phyloP scores from a whole-genome alignment of 1,140 invertebrate genomes.

The Scylla paramamosain region DNA sequence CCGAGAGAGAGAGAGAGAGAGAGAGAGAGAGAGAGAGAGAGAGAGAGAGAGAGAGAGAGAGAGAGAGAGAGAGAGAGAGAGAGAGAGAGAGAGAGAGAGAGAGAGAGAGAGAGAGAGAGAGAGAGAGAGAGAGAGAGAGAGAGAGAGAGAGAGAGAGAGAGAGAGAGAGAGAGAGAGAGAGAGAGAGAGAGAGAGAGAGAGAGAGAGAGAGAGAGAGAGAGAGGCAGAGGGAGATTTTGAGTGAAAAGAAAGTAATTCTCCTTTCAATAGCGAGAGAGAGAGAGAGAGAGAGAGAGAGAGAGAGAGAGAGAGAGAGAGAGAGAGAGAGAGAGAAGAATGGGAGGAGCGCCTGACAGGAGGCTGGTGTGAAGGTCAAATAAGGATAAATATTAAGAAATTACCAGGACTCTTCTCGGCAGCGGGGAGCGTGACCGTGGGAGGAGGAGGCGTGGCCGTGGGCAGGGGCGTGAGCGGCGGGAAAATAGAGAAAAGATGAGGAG shows the following conservation, averaged over 20 bases:
- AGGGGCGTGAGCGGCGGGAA: neutral
- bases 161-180: neutral
- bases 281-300: neutral
- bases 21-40: neutral
- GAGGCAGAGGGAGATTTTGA: neutral
- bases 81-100: neutral
- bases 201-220: neutral
- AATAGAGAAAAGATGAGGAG: no score
- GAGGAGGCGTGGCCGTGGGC: neutral
- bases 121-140: no score
- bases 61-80: constrained; percentile 10
- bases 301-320: neutral
- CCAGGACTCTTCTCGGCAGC: neutral
- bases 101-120: no score
- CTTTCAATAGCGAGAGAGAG: neutral
- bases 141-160: neutral
- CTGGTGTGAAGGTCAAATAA: neutral
- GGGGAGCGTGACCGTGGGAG: neutral
- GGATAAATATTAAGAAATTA: neutral
- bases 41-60: neutral
- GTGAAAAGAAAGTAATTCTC: neutral
- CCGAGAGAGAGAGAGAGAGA: neutral
- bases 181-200: neutral
- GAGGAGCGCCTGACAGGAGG: neutral
- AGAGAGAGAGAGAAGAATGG: neutral